Conservation (phyloP, 1,140 invertebrate species). For the Ceratosolen solmsi region DNA sequence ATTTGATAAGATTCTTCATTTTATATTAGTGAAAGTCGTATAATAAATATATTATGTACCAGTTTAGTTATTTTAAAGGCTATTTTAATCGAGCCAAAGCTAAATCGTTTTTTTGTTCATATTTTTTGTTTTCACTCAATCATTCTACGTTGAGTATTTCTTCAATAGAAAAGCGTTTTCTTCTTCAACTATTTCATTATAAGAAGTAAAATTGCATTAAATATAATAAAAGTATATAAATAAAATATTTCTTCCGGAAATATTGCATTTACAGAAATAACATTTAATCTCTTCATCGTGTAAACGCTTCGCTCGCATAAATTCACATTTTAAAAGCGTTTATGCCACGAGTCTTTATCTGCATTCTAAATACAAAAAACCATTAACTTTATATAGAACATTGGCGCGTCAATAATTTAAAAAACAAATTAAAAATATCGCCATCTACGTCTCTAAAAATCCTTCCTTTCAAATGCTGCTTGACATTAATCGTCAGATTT, state of each 20-base stretch:
- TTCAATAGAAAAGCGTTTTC: not conserved
- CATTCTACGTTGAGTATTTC: not conserved
- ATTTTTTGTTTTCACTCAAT: not conserved
- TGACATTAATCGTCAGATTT: conserved; percentile 22
- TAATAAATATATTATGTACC: not conserved
- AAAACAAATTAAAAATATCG: conserved; percentile 19
- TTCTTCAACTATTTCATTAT: not conserved
- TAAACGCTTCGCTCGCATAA: not conserved
- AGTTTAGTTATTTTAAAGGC: not conserved
- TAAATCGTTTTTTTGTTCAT: not conserved
- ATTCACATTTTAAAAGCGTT: not conserved
- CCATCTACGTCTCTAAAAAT: not conserved
- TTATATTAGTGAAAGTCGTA: conserved; percentile 16
- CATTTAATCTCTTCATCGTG: not conserved
- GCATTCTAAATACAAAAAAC: not conserved
- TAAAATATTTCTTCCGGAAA: not conserved
- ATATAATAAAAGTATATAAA: too few relatives aligned
- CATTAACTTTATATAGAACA: conserved; percentile 11
- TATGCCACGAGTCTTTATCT: not conserved
- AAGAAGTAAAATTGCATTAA: not conserved
- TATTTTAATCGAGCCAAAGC: not conserved
- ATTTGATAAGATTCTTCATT: conserved; percentile 16
- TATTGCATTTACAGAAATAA: not conserved
- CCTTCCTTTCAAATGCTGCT: not conserved
- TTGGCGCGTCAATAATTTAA: conserved; percentile 37